phyloP scores from a whole-genome alignment of 2,888 invertebrate species.

The Lottia gigantea region DNA sequence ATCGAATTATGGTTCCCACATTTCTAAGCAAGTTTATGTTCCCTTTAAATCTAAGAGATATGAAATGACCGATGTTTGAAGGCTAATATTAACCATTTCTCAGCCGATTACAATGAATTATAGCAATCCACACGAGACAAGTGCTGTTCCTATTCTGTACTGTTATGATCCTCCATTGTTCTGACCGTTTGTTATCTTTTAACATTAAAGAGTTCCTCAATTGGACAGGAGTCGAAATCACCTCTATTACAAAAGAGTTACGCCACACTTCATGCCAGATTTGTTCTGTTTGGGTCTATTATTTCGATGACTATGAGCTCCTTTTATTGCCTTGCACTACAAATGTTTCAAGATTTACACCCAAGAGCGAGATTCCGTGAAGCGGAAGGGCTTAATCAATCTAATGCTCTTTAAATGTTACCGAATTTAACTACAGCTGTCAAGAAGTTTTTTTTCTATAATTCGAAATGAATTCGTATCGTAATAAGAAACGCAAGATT shows the following conservation, averaged over 20 bases:
- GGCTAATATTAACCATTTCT: too few relatives aligned
- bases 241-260: slow-evolving; percentile 10
- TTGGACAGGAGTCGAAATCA: slow-evolving; percentile 2
- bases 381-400: slow-evolving; percentile 6
- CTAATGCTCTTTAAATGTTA: slow-evolving; percentile 10
- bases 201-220: neutral
- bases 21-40: neutral
- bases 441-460: neutral
- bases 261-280: slow-evolving; percentile 11
- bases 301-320: slow-evolving; percentile 6
- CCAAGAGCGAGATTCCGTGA: slow-evolving; percentile 6
- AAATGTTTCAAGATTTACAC: slow-evolving; percentile 9
- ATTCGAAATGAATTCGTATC: too few relatives aligned
- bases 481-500: too few relatives aligned
- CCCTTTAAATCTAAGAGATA: neutral
- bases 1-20: neutral
- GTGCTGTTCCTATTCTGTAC: neutral
- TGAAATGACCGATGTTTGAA: too few relatives aligned
- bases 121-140: neutral
- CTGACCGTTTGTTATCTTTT: neutral
- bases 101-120: slow-evolving; percentile 5
- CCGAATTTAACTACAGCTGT: slow-evolving; percentile 10
- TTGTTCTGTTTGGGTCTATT: slow-evolving; percentile 11
- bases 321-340: slow-evolving; percentile 5
- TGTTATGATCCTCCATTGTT: neutral